phyloP scores from a whole-genome alignment of 1,140 invertebrate genomes.

The Paraescarpia echinospica region DNA sequence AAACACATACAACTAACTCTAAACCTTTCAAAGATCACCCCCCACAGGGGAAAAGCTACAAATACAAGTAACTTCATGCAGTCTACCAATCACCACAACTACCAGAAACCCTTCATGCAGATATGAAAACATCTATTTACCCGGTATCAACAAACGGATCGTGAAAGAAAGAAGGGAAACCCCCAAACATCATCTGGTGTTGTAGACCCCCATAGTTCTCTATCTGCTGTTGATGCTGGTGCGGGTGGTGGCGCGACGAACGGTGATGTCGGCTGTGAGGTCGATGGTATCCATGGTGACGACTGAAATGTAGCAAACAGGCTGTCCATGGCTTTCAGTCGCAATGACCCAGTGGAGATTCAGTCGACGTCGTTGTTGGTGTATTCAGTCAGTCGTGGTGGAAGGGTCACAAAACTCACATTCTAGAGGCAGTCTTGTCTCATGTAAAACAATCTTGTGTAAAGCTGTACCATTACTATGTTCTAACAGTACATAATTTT shows the following conservation, averaged over 20 bases:
- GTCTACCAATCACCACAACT: background rate
- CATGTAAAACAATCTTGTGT: background rate
- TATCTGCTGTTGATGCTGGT: background rate
- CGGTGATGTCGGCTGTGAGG: background rate
- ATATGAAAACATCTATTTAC: constrained; percentile 10
- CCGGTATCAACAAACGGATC: constrained; percentile 8
- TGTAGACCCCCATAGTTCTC: constrained; percentile 9
- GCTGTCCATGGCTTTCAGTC: background rate
- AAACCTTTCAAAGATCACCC: too few species aligned
- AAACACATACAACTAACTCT: too few species aligned
- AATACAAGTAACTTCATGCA: background rate
- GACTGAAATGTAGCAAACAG: background rate
- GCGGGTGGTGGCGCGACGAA: background rate
- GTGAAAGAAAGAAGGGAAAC: constrained; percentile 20
- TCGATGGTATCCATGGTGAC: background rate
- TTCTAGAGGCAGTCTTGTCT: background rate
- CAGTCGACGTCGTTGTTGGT: background rate
- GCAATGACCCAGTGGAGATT: background rate
- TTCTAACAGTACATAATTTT: background rate
- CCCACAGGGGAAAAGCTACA: background rate
- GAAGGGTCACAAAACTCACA: background rate
- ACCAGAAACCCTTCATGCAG: background rate
- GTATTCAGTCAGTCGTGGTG: background rate
- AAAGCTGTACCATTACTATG: background rate
- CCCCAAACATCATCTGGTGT: constrained; percentile 19